Conservation (phyloP, 2,113 vertebrate genomes). For the Notothenia coriiceps region DNA sequence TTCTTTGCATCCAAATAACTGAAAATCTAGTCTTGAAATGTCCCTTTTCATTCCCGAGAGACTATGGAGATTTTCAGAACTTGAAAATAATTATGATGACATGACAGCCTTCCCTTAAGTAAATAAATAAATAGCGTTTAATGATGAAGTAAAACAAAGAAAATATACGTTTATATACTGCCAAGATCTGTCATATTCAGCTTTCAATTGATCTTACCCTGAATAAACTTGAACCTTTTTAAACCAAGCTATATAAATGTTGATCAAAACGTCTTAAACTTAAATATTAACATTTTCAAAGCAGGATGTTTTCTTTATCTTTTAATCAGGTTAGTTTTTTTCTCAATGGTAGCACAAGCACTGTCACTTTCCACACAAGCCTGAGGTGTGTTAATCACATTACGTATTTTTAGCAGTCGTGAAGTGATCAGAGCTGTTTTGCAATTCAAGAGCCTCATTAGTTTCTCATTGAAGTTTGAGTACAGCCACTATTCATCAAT, state of each 20-base stretch:
- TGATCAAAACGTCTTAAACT: too few relatives aligned
- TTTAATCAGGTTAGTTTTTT: neutral
- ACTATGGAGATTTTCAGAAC: neutral
- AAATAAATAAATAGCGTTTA: neutral
- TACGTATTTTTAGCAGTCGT: constrained; percentile 57
- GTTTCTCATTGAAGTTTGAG: constrained; percentile 46
- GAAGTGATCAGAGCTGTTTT: constrained; percentile 55
- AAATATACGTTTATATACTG: neutral
- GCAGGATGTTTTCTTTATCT: neutral
- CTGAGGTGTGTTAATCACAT: constrained; percentile 48
- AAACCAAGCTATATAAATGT: neutral
- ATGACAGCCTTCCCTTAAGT: too few relatives aligned
- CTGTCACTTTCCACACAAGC: constrained; percentile 25
- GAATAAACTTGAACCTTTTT: neutral
- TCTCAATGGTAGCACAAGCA: neutral
- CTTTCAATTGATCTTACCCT: neutral
- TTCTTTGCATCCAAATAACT: neutral
- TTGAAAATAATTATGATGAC: neutral
- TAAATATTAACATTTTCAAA: neutral
- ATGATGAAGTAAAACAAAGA: neutral
- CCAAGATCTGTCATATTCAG: neutral
- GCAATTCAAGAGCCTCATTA: constrained; percentile 61
- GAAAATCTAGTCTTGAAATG: neutral
- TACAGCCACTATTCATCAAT: constrained; percentile 31
- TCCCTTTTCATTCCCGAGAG: neutral